Base-by-base conservation (phyloP, 1,140 invertebrate species). In the Drosophila kikkawai region DNA sequence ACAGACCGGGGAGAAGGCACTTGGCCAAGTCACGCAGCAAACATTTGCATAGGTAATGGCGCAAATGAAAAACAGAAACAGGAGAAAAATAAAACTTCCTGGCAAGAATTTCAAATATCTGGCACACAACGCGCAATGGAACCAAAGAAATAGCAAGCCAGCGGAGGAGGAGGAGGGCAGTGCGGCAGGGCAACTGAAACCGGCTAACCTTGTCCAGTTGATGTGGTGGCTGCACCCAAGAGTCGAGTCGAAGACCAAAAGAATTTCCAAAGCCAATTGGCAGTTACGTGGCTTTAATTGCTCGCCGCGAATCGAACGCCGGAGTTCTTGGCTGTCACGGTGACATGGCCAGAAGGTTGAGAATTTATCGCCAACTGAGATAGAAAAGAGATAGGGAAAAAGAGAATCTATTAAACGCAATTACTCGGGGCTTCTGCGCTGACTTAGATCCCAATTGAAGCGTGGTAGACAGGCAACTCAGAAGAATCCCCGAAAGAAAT, bases 111-210 rank as follows among this genome's bases (percentile, higher is more conserved):
- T 79, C 63, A 90, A 90, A 68, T 84, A 90, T 88, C 85, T 88
- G 85, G 85, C 85, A 88, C 85, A 88, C 78, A 81, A 75, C 78
- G 80, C 75, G 83, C 84, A 88, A 83, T 88, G 82, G 78, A 88
- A 75, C 76, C 59, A 70, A 61, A 70, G 75, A 67, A 57, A 53
- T 32, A 45, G 45, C 34, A 41, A 45, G 22, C n/a, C n/a, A 41
- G 58, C 9, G 47, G n/a, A 66, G 42, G 12, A 15, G 42, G 12
- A 15, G 19, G 15, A 5, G 22, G 55, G 36, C 37, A 32, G 13
- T 7, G 7, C 17, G 19, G n/a, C 39, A 8, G 55, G 45, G 55
- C 17, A 1, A 55, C 48, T 17, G 17, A 88, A 90, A 88, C 85
- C 78, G 69, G 84, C 78, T 90, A 88, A 88, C 84, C 84, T 88